A percentile compares a stretch with the other conserved stretches of the same genome.
Conservation (phyloP, 2,888 invertebrate genomes). For the Anagyrus pseudococci region DNA sequence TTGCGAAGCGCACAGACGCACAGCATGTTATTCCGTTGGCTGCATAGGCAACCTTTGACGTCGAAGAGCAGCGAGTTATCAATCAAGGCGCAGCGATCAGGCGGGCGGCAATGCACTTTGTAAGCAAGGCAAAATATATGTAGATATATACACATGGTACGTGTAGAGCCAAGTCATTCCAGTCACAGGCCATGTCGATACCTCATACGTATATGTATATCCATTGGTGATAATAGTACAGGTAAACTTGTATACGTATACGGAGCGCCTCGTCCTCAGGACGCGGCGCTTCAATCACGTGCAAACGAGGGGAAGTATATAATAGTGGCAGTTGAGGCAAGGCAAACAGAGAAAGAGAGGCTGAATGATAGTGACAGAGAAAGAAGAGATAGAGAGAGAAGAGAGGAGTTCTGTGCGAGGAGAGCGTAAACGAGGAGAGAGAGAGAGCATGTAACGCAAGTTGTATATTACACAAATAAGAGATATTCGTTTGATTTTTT, state of each 20-base stretch:
- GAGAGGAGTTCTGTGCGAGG: too few relatives aligned
- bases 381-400: constrained; percentile 4
- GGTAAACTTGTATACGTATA: not conserved
- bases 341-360: not conserved
- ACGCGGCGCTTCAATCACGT: constrained; percentile 19
- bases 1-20: constrained; percentile 26
- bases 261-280: constrained; percentile 6
- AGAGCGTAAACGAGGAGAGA: too few relatives aligned
- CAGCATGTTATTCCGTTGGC: not conserved
- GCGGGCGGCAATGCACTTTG: constrained; percentile 16
- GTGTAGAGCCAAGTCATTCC: not conserved
- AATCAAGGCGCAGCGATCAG: constrained; percentile 24
- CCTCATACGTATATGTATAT: not conserved
- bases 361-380: not conserved
- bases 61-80: constrained; percentile 18
- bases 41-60: constrained; percentile 16
- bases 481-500: too few relatives aligned
- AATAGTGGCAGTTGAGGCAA: constrained; percentile 12
- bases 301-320: constrained; percentile 23
- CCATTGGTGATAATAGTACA: not conserved
- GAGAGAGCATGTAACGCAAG: too few relatives aligned
- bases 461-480: too few relatives aligned
- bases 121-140: constrained; percentile 17
- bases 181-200: constrained; percentile 1
- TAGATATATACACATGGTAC: not conserved